These are phyloP conservation scores for Pelmatolapia mariae DNA, from an alignment of 2,113 vertebrate species.

Conservation along the genomic window DNA sequence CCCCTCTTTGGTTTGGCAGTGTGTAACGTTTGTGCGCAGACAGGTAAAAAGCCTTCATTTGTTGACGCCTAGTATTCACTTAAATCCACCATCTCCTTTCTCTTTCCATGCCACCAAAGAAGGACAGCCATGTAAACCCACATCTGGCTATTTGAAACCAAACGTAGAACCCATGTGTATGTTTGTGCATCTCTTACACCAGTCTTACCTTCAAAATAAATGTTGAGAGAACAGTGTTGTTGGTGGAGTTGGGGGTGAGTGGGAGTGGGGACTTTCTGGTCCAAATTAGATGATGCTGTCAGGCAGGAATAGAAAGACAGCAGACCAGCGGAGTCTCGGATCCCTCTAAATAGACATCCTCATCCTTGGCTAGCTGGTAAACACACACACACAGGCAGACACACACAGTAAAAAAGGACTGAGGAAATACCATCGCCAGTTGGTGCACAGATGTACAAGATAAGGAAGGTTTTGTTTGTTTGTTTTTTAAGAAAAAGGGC, in stretches of 20 bases:
- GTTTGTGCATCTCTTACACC: not conserved
- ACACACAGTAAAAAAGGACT: slow-evolving; percentile 29
- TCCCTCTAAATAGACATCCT: slow-evolving; percentile 58
- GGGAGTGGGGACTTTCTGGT: slow-evolving; percentile 16
- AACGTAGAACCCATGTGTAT: not conserved
- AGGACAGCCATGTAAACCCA: not conserved
- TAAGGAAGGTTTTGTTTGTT: slow-evolving; percentile 27
- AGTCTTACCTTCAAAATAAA: slow-evolving; percentile 44
- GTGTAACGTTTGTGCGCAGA: not conserved
- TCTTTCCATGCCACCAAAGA: not conserved
- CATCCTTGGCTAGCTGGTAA: slow-evolving; percentile 37
- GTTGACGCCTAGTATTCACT: not conserved
- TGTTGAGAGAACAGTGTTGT: not conserved
- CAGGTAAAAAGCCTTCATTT: not conserved
- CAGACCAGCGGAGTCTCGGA: slow-evolving; percentile 27
- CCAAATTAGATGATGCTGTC: slow-evolving; percentile 23
- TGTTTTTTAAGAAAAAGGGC: not conserved
- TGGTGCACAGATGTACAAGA: slow-evolving; percentile 42
- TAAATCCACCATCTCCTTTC: not conserved
- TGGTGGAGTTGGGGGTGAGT: not conserved
- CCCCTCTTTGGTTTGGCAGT: not conserved
- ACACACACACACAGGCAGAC: slow-evolving; percentile 29
- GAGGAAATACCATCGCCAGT: slow-evolving; percentile 59
- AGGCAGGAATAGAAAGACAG: slow-evolving; percentile 44
- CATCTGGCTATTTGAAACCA: not conserved